Conservation (phyloP, 2,888 invertebrate species). For the Nemoura dubitans region DNA sequence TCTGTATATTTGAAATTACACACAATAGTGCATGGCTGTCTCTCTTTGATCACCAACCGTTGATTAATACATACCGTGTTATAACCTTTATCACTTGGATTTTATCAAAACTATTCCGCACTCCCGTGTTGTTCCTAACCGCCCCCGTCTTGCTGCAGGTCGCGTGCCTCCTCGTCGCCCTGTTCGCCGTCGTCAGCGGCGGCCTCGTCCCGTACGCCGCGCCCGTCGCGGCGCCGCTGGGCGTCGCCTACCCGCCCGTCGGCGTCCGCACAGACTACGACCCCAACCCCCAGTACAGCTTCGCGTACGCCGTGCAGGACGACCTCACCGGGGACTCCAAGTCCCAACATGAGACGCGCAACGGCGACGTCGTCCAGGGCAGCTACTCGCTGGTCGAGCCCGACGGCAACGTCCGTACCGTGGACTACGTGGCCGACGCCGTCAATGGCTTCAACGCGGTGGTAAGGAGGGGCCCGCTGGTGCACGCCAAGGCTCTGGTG, state of each 20-base stretch:
- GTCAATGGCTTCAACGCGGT: slow-evolving; percentile 56
- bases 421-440: slow-evolving; percentile 54
- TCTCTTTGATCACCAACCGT: no score
- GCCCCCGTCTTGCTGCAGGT: not conserved
- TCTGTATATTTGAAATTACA: no score
- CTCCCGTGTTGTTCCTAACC: no score
- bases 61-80: no score
- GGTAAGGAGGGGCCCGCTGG: slow-evolving; percentile 53
- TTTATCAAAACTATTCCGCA: no score
- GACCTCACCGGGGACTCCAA: slow-evolving; percentile 46
- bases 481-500: slow-evolving; percentile 47
- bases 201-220: slow-evolving; percentile 42
- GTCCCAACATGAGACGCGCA: slow-evolving; percentile 47
- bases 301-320: slow-evolving; percentile 47
- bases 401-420: slow-evolving; percentile 46
- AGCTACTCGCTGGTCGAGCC: slow-evolving; percentile 49
- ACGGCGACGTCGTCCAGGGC: slow-evolving; percentile 49
- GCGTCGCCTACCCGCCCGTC: slow-evolving; percentile 34
- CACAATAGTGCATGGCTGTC: no score
- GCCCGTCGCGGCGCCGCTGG: slow-evolving; percentile 15
- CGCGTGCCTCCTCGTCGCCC: slow-evolving; percentile 43
- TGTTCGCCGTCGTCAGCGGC: slow-evolving; percentile 36
- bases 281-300: slow-evolving; percentile 47
- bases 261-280: slow-evolving; percentile 43
- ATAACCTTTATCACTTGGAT: no score